phyloP scores from a whole-genome alignment of 2,888 invertebrate species.

The Mesochorus sp. region DNA sequence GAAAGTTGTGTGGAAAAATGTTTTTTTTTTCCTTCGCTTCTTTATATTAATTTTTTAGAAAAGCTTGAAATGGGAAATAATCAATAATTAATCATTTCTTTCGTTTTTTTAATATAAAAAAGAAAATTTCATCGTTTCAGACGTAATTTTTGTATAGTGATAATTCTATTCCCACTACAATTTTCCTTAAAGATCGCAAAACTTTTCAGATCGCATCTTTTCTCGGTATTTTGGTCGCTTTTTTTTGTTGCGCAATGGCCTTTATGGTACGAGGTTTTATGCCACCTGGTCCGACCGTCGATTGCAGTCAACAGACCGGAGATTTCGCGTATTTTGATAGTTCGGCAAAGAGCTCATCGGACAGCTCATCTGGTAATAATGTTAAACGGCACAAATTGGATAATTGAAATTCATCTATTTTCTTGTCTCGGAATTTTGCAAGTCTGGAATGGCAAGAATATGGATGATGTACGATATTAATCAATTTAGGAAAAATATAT shows the following conservation, averaged over 20 bases:
- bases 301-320: constrained; percentile 61
- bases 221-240: constrained; percentile 58
- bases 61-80: no score
- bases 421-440: constrained; percentile 42
- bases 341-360: constrained; percentile 53
- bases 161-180: no score
- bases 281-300: constrained; percentile 53
- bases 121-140: no score
- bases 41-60: not conserved
- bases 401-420: constrained; percentile 36
- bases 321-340: constrained; percentile 30
- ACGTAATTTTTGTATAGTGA: no score
- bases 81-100: no score
- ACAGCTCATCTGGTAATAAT: constrained; percentile 34
- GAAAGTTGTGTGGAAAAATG: constrained; percentile 2
- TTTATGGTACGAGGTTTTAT: constrained; percentile 57
- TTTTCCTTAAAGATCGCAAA: constrained; percentile 49
- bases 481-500: no score
- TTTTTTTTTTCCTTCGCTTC: not conserved
- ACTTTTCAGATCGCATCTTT: constrained; percentile 60
- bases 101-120: no score
- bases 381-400: not conserved
- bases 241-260: constrained; percentile 63
- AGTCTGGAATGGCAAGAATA: no score
- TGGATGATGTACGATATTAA: no score